These are phyloP conservation scores for Zhuqinia jingwanae DNA, from an alignment of 2,888 invertebrate species.

Conservation along the genomic window DNA sequence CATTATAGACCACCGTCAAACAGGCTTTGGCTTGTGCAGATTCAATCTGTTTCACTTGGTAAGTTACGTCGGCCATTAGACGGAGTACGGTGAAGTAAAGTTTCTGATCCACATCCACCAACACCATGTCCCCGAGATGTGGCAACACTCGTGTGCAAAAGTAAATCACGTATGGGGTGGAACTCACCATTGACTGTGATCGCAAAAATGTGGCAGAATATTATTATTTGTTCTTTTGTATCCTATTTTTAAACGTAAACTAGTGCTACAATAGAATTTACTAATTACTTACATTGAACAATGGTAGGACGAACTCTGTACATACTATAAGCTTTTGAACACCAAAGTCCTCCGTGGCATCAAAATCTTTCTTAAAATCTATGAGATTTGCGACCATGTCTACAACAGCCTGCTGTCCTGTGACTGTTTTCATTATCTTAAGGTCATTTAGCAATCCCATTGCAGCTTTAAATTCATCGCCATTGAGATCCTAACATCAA, in stretches of 20 bases:
- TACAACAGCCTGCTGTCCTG: slow-evolving; percentile 93
- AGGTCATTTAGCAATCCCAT: slow-evolving; percentile 93
- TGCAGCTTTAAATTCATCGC: slow-evolving; percentile 94
- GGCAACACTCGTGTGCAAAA: slow-evolving; percentile 92
- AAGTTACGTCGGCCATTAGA: slow-evolving; percentile 92
- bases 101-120: slow-evolving; percentile 85
- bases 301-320: slow-evolving; percentile 91
- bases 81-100: slow-evolving; percentile 90
- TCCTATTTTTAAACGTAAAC: no score
- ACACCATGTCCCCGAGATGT: slow-evolving; percentile 86
- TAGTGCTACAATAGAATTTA: no score
- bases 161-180: slow-evolving; percentile 91
- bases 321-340: slow-evolving; percentile 91
- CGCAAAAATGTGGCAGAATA: slow-evolving; percentile 55
- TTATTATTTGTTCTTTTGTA: no score
- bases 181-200: slow-evolving; percentile 88
- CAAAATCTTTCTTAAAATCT: slow-evolving; percentile 85
- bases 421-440: slow-evolving; percentile 89
- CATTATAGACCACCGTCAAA: slow-evolving; percentile 89
- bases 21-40: slow-evolving; percentile 88
- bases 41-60: slow-evolving; percentile 82
- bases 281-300: slow-evolving; percentile 89
- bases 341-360: slow-evolving; percentile 82
- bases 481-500: slow-evolving; percentile 93
- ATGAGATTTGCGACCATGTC: slow-evolving; percentile 93